Base-by-base conservation (phyloP, 2,113 vertebrate species). In the Istiophorus platypterus region DNA sequence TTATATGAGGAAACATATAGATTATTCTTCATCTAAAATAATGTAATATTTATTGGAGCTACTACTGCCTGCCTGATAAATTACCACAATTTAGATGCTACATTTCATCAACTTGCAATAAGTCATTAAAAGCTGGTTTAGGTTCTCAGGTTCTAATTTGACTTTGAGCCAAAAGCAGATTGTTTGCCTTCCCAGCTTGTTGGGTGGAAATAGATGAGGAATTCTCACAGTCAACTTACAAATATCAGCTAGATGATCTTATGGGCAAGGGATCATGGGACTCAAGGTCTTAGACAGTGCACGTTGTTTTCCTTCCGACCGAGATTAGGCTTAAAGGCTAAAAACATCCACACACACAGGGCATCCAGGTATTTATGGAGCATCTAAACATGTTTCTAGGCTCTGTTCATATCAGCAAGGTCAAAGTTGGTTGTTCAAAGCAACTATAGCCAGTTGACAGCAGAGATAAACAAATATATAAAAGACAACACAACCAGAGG, bases 321-420 rank as follows among this genome's bases (percentile, higher is more conserved):
- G 27, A 77, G 80, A 82, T 90, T 80, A 74, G 59, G 29, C 29
- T 85, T 79, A 75, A 76, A 37, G 66, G 61, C 69, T 84, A 67
- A 69, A 67, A 61, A 78, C 57, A 82, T n/a, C n/a, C 13, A 62
- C 34, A 75, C 58, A 52, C 59, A 29, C 27, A 45, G 9, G 63
- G 47, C 68, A 74, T 69, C 39, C 69, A 72, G 65, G 73, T 85
- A 74, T 89, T 86, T 77, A 52, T 63, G 62, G 41, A 62, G 68
- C 64, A 56, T 51, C 52, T 71, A 68, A 81, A 79, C 67, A 57
- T 64, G 72, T 64, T 61, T 64, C 15, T 45, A 61, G 41, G 27
- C 41, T 70, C 70, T 76, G 51, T 78, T 74, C 62, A 81, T 71
- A 77, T 41, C 67, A 80, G 57, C 18, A 45, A 81, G 61, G 26